Percentiles rank a stretch among this genome's conserved stretches.
Evolutionary conservation across 2,888 invertebrate genomes (phyloP).

Genomic region (Meandrusa payeni): DNA sequence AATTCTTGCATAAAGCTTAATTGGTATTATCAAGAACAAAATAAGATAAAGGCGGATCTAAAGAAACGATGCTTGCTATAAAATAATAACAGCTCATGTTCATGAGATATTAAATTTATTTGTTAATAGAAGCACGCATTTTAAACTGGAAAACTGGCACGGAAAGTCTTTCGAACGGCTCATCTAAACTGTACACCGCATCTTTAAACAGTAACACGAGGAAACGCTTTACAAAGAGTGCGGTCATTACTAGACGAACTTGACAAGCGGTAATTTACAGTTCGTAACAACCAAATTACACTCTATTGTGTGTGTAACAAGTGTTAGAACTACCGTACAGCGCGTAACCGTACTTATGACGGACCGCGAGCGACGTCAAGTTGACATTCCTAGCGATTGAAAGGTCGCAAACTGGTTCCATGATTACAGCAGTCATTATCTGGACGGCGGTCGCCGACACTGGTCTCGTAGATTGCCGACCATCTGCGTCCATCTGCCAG

Average conservation of each 20-base stretch:
- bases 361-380: slow-evolving; percentile 36
- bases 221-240: slow-evolving; percentile 47
- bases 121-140: slow-evolving; percentile 1
- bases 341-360: slow-evolving; percentile 53
- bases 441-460: slow-evolving; percentile 48
- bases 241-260: slow-evolving; percentile 49
- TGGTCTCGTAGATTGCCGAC: slow-evolving; percentile 50
- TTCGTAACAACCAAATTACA: slow-evolving; percentile 8
- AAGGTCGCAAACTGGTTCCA: slow-evolving; percentile 51
- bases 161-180: slow-evolving; percentile 3
- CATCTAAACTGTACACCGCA: slow-evolving; percentile 31
- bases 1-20: too few relatives aligned
- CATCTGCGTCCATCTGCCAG: slow-evolving; percentile 50
- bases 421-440: slow-evolving; percentile 48
- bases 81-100: background rate
- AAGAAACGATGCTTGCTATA: slow-evolving; percentile 14
- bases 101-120: background rate
- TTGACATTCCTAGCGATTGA: slow-evolving; percentile 50
- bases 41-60: background rate
- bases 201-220: slow-evolving; percentile 48
- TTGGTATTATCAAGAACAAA: background rate
- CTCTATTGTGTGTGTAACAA: slow-evolving; percentile 22
- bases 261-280: slow-evolving; percentile 17
- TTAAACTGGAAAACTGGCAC: slow-evolving; percentile 1
- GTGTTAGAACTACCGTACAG: slow-evolving; percentile 24